A percentile compares a stretch with the other conserved stretches of the same genome.
phyloP scores from a whole-genome alignment of 1,140 invertebrate species.

The Helicoverpa zea region DNA sequence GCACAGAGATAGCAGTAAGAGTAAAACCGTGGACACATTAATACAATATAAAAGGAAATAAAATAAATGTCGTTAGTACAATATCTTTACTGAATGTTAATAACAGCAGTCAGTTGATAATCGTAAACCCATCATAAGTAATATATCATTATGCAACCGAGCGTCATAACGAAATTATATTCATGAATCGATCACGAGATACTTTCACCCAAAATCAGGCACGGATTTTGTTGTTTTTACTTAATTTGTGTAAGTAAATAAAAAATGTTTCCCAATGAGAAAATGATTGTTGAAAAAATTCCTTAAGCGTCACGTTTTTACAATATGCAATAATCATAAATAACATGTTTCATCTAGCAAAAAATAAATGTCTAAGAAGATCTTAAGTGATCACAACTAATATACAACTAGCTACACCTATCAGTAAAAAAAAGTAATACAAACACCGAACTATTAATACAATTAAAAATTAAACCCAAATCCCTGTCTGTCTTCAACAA shows the following conservation, averaged over 20 bases:
- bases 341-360: too few relatives aligned
- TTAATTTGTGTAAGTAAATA: too few relatives aligned
- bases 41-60: too few relatives aligned
- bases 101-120: constrained; percentile 12
- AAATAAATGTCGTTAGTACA: neutral
- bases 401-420: too few relatives aligned
- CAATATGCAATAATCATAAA: too few relatives aligned
- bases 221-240: constrained; percentile 3
- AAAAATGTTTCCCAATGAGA: too few relatives aligned
- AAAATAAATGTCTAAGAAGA: too few relatives aligned
- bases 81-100: neutral
- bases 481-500: constrained; percentile 38
- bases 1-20: too few relatives aligned
- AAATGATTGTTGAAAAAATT: too few relatives aligned
- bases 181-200: constrained; percentile 68
- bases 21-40: too few relatives aligned
- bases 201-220: constrained; percentile 67
- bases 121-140: constrained; percentile 60
- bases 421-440: neutral
- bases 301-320: too few relatives aligned
- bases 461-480: neutral
- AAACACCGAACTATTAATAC: neutral
- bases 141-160: constrained; percentile 73
- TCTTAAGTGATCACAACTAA: too few relatives aligned
- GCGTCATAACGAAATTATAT: constrained; percentile 64